Evolutionary conservation across 2,113 vertebrate species (phyloP), one percentile per base, ranked within the genome.

Genomic region (Macaca nemestrina): DNA sequence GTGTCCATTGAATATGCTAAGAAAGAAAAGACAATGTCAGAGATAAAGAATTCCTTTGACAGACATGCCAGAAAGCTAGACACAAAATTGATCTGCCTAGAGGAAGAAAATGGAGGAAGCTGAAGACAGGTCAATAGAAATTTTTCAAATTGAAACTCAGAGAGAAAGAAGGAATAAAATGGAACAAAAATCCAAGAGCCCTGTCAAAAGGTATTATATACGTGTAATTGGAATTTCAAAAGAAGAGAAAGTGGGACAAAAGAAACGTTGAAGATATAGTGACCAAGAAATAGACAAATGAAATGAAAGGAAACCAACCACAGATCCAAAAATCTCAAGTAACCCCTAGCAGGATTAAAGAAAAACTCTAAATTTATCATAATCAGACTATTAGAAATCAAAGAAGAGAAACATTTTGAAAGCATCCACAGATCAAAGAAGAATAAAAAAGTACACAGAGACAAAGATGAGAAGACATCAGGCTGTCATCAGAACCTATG

Each of bases 231-330:
- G 8, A 90, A 87, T 48, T 72, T 64, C 70, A 79, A 87, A 91
- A 38, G 70, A 92, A 73, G 32, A 85, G 9, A 70, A 14, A 35
- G 78, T 2, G 27, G 10, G 45, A 57, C 16, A 27, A 18, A 17
- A 25, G 35, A 57, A 23, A 55, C 64, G 20, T 23, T 38, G 18
- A 50, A 3, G 35, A 45, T 0, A 38, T 0, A n/a, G 8, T 38
- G 22, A 18, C 9, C 2, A 59, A 38, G 35, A 76, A 52, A 5
- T 23, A 81, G 40, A 27, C 2, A 75, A 59, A 96, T 61, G 67
- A 43, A 30, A 45, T 14, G 32, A 84, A 48, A 91, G 20, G 27
- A 45, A 72, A 8, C 20, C 64, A 32, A 13, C 4, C 25, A 82
- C 35, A 83, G 16, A 48, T 82, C 3, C 7, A 27, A 30, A 93